Conservation (phyloP, 2,113 vertebrate species). For the Zapus hudsonius region DNA sequence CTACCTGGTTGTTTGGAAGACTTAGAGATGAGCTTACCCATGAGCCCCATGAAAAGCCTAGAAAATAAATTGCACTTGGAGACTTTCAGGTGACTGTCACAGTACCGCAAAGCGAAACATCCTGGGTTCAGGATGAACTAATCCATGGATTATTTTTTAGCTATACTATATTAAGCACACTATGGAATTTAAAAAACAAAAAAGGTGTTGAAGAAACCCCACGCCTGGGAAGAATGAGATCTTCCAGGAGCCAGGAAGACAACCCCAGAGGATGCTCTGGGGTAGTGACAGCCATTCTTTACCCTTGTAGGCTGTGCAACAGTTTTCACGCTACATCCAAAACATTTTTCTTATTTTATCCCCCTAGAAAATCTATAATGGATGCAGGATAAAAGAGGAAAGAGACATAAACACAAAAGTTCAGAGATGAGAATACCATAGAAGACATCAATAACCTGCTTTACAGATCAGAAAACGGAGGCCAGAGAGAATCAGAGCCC, state of each 20-base stretch:
- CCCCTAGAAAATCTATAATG: slow-evolving; percentile 14
- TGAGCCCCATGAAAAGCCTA: slow-evolving; percentile 13
- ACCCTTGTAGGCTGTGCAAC: neutral
- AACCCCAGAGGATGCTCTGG: neutral
- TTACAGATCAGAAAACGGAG: slow-evolving; percentile 38
- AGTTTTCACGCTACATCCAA: slow-evolving; percentile 28
- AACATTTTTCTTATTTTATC: slow-evolving; percentile 16
- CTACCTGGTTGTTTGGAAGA: neutral
- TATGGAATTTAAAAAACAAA: neutral
- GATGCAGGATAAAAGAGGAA: slow-evolving; percentile 53
- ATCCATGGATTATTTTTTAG: neutral
- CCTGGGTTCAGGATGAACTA: neutral
- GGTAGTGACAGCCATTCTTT: neutral
- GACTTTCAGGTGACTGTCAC: neutral
- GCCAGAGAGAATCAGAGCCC: neutral
- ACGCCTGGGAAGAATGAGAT: neutral
- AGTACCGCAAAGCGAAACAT: neutral
- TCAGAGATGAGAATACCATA: slow-evolving; percentile 19
- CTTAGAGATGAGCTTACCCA: neutral
- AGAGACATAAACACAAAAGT: neutral
- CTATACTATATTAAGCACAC: neutral
- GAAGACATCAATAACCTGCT: slow-evolving; percentile 10
- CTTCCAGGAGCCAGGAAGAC: neutral
- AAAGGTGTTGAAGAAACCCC: neutral
- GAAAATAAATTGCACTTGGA: neutral